These are phyloP conservation scores for Python bivittatus DNA, from an alignment of 2,113 vertebrate species.

Conservation along the genomic window DNA sequence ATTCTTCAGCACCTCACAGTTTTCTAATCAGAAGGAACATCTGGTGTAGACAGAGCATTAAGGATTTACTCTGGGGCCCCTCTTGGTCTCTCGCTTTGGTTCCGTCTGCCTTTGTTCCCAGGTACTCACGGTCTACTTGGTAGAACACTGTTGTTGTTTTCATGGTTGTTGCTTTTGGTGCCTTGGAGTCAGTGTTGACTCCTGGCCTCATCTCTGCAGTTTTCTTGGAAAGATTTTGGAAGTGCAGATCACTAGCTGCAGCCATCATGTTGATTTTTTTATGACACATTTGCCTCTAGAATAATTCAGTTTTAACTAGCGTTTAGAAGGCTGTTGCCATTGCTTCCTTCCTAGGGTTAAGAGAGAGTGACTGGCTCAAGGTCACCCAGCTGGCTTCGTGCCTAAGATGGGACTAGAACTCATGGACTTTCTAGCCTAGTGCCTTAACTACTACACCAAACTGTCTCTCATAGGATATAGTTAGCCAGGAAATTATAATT, in stretches of 20 bases:
- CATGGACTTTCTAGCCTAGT: not conserved
- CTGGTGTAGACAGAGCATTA: not conserved
- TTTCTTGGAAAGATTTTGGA: not conserved
- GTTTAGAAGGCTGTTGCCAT: no score
- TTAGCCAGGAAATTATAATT: not conserved
- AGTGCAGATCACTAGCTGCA: no score
- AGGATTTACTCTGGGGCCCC: not conserved
- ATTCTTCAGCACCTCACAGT: not conserved
- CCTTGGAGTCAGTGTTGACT: not conserved
- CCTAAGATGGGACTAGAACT: not conserved
- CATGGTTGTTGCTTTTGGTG: not conserved
- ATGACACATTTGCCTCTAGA: no score
- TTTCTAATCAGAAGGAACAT: not conserved
- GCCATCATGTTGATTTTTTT: no score
- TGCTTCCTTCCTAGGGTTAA: not conserved
- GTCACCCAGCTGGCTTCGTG: not conserved
- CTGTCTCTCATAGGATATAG: not conserved
- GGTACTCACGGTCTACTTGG: not conserved
- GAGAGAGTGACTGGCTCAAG: not conserved
- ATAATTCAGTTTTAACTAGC: no score
- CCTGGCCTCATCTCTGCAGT: not conserved
- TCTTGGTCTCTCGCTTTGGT: not conserved
- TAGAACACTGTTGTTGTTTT: not conserved
- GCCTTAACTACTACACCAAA: not conserved
- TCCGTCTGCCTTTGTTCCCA: not conserved